Evolutionary conservation across 2,113 vertebrate genomes (phyloP), one percentile per base, ranked within the genome.

Genomic region (Manacus vitellinus): DNA sequence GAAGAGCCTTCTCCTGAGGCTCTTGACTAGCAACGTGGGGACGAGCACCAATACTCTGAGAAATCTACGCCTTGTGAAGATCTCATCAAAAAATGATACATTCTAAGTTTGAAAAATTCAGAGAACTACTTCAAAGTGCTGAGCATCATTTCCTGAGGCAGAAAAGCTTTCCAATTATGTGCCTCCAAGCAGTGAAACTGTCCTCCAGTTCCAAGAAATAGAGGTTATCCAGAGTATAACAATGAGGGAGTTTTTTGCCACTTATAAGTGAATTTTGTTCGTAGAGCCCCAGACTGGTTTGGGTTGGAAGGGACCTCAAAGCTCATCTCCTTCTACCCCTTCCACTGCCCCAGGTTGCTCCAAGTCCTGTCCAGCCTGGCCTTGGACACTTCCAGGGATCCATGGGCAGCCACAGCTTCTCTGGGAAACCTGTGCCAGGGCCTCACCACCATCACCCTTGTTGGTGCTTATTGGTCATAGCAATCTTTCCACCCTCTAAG

Each of bases 291-390:
- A 18, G 30, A 73, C 35, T 35, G 9, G 3, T 72, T 80, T 56
- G 25, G 4, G 6, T 35, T 49, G 41, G 30, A 56, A 35, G 35
- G n/a, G 10, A 25, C 7, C 21, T 43, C 49, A 12, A 49, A 65
- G 3, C 13, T 2, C 25, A 35, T 35, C 30, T 31, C 2, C 1
- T 31, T 0, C 41, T 16, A 30, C 5, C 12, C 20, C 25, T 80
- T 4, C 21, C 51, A 35, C 31, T 31, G 0, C 11, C 49, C 43
- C 51, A 80, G 25, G 13, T 1, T 41, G 39, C 31, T 55, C 39
- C 47, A 8, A 43, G 23, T 30, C 37, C 30, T 0, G 0, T 55
- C n/a, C 49, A 71, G 0, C 35, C 30, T 72, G 66, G 8, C 35
- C 35, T 65, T 8, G 49, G 43, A 4, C 75, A 55, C 41, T 72